Percentiles rank a stretch among this genome's conserved stretches.
These are phyloP conservation scores for Pemphigus obesinymphae DNA, from an alignment of 1,140 invertebrate species.

Conservation along the genomic window DNA sequence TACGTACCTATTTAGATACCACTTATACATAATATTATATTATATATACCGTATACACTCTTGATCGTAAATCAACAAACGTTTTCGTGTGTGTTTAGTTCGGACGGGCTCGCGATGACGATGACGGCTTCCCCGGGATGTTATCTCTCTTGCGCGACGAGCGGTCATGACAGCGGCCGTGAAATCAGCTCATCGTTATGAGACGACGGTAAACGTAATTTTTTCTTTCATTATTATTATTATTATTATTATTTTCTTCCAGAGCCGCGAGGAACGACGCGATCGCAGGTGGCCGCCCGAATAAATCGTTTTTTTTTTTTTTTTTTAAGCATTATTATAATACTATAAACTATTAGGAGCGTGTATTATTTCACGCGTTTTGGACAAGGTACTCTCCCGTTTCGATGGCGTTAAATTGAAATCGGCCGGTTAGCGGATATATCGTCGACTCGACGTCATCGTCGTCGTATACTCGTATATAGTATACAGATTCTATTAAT, in stretches of 20 bases:
- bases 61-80: not conserved
- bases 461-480: too few species aligned
- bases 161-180: not conserved
- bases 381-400: not conserved
- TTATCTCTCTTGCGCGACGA: not conserved
- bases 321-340: too few species aligned
- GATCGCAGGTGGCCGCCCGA: not conserved
- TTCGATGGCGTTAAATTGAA: slow-evolving; percentile 35
- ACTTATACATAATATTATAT: too few species aligned
- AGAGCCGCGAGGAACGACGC: not conserved
- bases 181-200: not conserved
- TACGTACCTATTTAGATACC: too few species aligned
- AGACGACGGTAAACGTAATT: not conserved
- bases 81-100: not conserved
- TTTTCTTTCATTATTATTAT: not conserved
- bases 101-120: not conserved
- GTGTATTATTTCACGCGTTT: slow-evolving; percentile 28
- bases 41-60: not conserved
- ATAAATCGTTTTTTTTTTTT: slow-evolving; percentile 27
- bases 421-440: not conserved
- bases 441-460: too few species aligned
- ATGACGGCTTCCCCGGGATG: not conserved
- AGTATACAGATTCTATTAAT: too few species aligned
- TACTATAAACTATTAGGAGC: too few species aligned
- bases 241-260: not conserved